Conservation (phyloP, 2,888 invertebrate genomes). For the Leuctra nigra region DNA sequence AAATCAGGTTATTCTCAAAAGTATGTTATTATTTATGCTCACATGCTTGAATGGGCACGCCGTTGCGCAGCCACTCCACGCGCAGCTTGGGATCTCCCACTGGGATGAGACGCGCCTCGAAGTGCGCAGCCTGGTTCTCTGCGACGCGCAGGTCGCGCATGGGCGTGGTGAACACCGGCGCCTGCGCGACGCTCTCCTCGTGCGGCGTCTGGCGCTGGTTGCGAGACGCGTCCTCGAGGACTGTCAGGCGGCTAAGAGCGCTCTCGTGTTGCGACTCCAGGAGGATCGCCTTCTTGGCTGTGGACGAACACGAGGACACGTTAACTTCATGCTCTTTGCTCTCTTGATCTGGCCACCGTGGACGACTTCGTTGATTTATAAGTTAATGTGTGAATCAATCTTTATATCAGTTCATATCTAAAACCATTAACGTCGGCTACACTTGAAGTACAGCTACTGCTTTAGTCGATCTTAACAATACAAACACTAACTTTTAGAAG, state of each 20-base stretch:
- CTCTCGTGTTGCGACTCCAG: slow-evolving; percentile 84
- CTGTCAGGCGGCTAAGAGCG: slow-evolving; percentile 69
- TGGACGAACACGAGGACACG: too few species aligned
- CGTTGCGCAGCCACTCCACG: slow-evolving; percentile 90
- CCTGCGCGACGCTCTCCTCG: slow-evolving; percentile 76
- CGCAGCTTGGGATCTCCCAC: slow-evolving; percentile 89
- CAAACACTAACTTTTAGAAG: too few species aligned
- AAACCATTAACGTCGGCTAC: too few species aligned
- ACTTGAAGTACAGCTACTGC: too few species aligned
- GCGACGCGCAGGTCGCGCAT: slow-evolving; percentile 78
- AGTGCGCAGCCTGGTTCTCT: slow-evolving; percentile 89
- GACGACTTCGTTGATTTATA: too few species aligned
- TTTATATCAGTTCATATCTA: too few species aligned
- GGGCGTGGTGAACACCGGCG: slow-evolving; percentile 88
- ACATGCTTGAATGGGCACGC: slow-evolving; percentile 85
- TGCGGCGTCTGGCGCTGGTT: slow-evolving; percentile 65
- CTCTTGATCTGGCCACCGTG: too few species aligned
- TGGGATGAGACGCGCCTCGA: slow-evolving; percentile 89
- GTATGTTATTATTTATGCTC: slow-evolving; percentile 43
- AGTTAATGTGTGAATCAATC: too few species aligned
- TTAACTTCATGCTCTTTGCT: too few species aligned
- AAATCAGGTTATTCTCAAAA: too few species aligned
- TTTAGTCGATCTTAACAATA: too few species aligned
- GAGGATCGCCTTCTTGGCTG: slow-evolving; percentile 72
- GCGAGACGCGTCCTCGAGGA: slow-evolving; percentile 72